A percentile compares a stretch with the other conserved stretches of the same genome.
Evolutionary conservation across 2,113 vertebrate genomes (phyloP).

Genomic region (Gallinago paraguaiae): DNA sequence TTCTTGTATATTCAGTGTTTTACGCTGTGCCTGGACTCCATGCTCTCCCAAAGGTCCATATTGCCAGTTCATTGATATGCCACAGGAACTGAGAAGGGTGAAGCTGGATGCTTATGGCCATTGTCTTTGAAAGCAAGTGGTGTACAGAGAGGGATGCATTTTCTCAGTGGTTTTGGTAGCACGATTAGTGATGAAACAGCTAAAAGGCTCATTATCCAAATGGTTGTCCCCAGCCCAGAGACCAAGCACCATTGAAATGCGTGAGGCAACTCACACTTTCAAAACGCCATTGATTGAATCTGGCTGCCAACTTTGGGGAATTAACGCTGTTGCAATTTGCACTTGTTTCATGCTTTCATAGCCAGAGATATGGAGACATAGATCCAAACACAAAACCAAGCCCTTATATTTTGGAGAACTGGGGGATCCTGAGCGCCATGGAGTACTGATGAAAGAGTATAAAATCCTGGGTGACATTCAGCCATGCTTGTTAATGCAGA

Average conservation of each 20-base stretch:
- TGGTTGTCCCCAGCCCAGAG: neutral
- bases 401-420: neutral
- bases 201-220: neutral
- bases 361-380: neutral
- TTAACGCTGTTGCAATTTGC: neutral
- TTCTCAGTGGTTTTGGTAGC: neutral
- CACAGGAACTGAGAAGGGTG: neutral
- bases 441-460: neutral
- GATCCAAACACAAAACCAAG: neutral
- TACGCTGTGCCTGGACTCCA: neutral
- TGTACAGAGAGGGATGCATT: neutral
- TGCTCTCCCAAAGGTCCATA: rapidly evolving
- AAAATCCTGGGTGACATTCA: neutral
- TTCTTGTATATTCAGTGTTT: neutral
- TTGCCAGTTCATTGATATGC: rapidly evolving
- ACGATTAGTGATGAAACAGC: neutral
- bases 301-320: neutral
- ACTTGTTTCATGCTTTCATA: neutral
- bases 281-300: neutral
- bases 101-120: neutral
- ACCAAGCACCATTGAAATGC: neutral
- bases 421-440: neutral
- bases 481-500: neutral
- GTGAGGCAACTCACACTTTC: neutral
- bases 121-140: neutral